These are phyloP conservation scores for Lepisosteus oculatus DNA, from an alignment of 2,113 vertebrate species.

Conservation along the genomic window DNA sequence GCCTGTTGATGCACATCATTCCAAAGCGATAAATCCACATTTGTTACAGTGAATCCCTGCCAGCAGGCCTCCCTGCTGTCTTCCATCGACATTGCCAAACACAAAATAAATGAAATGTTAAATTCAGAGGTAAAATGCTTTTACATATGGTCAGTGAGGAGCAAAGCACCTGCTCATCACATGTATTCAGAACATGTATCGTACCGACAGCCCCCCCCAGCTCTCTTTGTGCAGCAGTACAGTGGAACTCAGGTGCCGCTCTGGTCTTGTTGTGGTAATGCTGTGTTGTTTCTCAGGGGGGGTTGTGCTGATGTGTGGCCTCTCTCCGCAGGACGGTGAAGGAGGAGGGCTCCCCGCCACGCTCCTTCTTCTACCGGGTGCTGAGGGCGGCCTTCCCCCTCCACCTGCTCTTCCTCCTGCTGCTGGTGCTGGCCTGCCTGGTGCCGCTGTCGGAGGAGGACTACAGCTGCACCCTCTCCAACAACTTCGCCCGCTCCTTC, in stretches of 20 bases:
- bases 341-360: slow-evolving; percentile 31
- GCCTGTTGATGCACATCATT: too few species aligned
- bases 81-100: background rate
- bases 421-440: slow-evolving; percentile 77
- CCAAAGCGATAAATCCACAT: too few species aligned
- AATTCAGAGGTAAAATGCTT: too few species aligned
- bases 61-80: background rate
- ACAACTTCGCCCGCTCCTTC: slow-evolving; percentile 90
- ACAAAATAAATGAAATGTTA: too few species aligned
- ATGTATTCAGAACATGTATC: too few species aligned
- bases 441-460: slow-evolving; percentile 76
- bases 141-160: too few species aligned
- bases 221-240: too few species aligned
- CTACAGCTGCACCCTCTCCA: slow-evolving; percentile 79
- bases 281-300: too few species aligned
- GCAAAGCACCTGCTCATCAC: too few species aligned
- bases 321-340: slow-evolving; percentile 30
- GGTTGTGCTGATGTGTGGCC: background rate
- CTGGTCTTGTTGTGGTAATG: too few species aligned
- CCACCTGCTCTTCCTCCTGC: slow-evolving; percentile 76
- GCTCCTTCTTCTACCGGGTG: slow-evolving; percentile 74
- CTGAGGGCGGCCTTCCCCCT: slow-evolving; percentile 78
- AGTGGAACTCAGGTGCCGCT: too few species aligned
- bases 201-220: too few species aligned
- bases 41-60: background rate